phyloP scores from a whole-genome alignment of 2,113 vertebrate genomes.

The Chloropsis hardwickii region DNA sequence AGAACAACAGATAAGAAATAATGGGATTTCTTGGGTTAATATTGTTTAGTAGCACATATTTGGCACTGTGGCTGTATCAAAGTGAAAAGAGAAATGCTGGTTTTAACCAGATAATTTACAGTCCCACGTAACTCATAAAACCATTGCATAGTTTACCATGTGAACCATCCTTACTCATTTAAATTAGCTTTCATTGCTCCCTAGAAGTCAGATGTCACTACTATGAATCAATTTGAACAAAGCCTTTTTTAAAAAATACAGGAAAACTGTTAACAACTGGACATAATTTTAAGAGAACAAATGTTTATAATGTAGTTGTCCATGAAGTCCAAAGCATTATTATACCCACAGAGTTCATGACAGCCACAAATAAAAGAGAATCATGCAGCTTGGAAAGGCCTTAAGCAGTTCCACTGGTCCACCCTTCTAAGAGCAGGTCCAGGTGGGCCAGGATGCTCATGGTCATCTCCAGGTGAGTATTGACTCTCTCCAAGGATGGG shows the following conservation, averaged over 20 bases:
- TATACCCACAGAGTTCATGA: neutral
- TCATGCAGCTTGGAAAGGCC: neutral
- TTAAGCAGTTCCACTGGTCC: neutral
- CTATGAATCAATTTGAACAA: neutral
- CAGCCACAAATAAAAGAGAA: neutral
- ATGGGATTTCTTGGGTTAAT: neutral
- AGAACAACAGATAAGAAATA: neutral
- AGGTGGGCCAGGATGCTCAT: neutral
- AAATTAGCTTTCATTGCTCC: neutral
- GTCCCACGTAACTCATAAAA: neutral
- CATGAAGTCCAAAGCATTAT: neutral
- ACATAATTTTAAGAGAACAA: neutral
- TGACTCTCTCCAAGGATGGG: neutral
- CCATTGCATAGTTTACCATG: neutral
- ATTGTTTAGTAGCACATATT: neutral
- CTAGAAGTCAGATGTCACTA: neutral
- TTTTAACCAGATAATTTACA: neutral
- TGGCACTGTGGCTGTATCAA: neutral
- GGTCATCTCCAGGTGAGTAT: neutral
- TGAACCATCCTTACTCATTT: neutral
- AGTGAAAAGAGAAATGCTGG: neutral
- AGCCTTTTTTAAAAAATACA: neutral
- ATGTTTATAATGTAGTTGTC: neutral
- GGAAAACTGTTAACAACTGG: neutral
- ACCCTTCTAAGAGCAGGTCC: neutral